Base-by-base conservation (phyloP, 2,113 vertebrate species). In the Spermophilus dauricus region DNA sequence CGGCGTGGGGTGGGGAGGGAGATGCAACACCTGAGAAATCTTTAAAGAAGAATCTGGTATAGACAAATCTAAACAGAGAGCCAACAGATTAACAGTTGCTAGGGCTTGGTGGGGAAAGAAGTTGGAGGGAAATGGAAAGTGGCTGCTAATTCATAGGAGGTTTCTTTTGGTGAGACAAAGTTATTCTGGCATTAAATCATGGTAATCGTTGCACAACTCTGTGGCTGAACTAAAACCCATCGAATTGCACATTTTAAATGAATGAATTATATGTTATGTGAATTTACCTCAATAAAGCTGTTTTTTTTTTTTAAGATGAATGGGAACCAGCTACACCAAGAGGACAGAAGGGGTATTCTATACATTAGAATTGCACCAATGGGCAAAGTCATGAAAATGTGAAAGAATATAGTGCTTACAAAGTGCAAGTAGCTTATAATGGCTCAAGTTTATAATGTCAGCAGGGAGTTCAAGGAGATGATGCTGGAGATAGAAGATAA, bases 231-330 rank as follows among this genome's bases (percentile, higher is more conserved):
- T n/a, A 78, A 90, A 94, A 87, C n/a, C 8, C 14, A 82, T 13
- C 28, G 34, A 95, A 69, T 32, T 92, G 3, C 65, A 77, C 18
- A 67, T 77, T 84, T 89, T 94, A 92, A 94, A 83, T 76, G 34
- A 72, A 12, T 86, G 51, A 86, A 80, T 86, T 89, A 28, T 48
- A 92, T 58, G 14, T 18, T 88, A 42, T 89, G 17, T 95, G 53
- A 97, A 78, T 80, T 92, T 73, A 85, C 75, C 56, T 89, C 73
- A 95, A 67, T 56, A 73, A 63, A 51, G n/a, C 22, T 58, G 4
- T 4, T 76, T 42, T 73, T 28, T 28, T 11, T 53, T 39, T 56
- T 20, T 1, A 26, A 24, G 37, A 70, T 73, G 16, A 95, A 94
- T 73, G 63, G 24, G 51, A 93, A 9, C 39, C 75, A 73, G 18